phyloP scores from a whole-genome alignment of 2,888 invertebrate species.

The Rotaria macrura region DNA sequence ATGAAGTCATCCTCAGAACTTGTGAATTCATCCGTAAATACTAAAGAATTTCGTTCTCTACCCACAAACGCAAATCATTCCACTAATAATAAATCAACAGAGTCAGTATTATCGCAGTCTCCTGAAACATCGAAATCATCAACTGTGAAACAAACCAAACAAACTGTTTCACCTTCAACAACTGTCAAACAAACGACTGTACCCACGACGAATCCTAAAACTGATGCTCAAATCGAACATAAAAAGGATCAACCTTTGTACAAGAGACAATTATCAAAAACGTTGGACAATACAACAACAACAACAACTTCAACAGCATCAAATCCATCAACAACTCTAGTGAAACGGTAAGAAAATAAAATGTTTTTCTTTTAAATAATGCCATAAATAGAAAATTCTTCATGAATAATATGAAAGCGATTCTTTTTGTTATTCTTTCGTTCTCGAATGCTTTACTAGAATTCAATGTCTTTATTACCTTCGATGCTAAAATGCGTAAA shows the following conservation, averaged over 20 bases:
- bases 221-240: background rate
- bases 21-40: background rate
- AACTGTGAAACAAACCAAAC: background rate
- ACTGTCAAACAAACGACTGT: background rate
- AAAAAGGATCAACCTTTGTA: slow-evolving; percentile 1
- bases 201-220: background rate
- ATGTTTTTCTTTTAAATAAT: background rate
- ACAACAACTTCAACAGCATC: background rate
- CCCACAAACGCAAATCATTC: background rate
- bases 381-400: background rate
- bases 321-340: background rate
- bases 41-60: background rate
- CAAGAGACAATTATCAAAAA: background rate
- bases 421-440: background rate
- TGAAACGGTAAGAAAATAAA: background rate
- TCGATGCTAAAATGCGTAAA: background rate
- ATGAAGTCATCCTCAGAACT: background rate
- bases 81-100: background rate
- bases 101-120: background rate
- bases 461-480: background rate
- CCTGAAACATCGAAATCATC: background rate
- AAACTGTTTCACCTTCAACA: background rate
- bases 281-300: background rate
- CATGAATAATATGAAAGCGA: no score
- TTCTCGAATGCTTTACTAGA: background rate